Evolutionary conservation across 2,888 invertebrate species (phyloP), one percentile per base, ranked within the genome.

Genomic region (Campaea margaritaria): DNA sequence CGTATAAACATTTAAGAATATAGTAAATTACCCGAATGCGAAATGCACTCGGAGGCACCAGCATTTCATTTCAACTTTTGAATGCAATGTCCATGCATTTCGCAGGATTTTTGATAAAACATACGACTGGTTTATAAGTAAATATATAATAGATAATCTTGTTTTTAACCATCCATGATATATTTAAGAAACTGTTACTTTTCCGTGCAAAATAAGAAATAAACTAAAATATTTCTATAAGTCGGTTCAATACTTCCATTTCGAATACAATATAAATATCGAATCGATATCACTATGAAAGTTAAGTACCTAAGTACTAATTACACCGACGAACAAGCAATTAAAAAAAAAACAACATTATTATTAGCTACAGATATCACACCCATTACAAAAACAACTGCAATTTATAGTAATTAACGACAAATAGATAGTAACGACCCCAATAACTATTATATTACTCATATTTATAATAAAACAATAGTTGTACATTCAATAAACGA

Each of bases 381-480:
- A 36, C 34, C 16, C 10, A 8, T 12, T 43, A 47, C 57, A 62
- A 64, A 34, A 65, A 62, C 46, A 58, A 60, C 11, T 42, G 41
- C 21, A 36, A 56, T 41, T 28, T 53, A 62, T 60, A 48, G 61
- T 45, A 56, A 41, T 50, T 47, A 55, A 57, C 52, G 63, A 65
- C 59, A 60, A 58, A 62, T 60, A 58, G 36, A 59, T 61, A 58
- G 52, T 51, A 36, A 8, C 43, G 36, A 60, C 50, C 42, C 58
- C 42, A 42, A 51, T 58, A 55, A 56, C 36, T 45, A 60, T 61
- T 51, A 47, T 27, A 2, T 41, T 31, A 31, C 2, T 31, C 31
- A 9, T 9, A 48, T 53, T 53, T 58, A 58, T 48, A 58, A 55
- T 41, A 49, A 49, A 55, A 65, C 27, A 47, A 47, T 21, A 31